Evolutionary conservation across 2,888 invertebrate genomes (phyloP), one percentile per base, ranked within the genome.

Genomic region (Germaria angustata): DNA sequence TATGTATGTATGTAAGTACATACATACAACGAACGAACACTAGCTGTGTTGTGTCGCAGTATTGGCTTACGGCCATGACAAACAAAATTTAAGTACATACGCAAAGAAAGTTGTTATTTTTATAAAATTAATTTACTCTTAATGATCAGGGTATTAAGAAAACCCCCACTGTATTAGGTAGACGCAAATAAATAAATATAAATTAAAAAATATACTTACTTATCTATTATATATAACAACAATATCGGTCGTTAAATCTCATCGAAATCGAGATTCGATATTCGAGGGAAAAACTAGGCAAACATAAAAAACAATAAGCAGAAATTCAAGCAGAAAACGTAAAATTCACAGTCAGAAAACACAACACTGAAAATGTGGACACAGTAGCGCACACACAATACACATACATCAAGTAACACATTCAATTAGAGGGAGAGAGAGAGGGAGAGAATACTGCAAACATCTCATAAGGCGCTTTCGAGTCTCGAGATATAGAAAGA

Each of bases 251-350:
- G 17, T 57, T 85, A 88, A 89, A 89, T 88, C 88, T 87, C 88
- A 88, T 89, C 89, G 89, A 89, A 89, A 88, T 88, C 89, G 89
- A 89, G 89, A 89, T 89, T 89, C 89, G 89, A 89, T 89, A 89
- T 89, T 89, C 89, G 89, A 89, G 89, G 89, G 89, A 89, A 89
- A 89, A 86, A 89, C 86, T 87, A 89, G 89, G 89, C 87, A 87
- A 89, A 84, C 89, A 89, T 88, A 84, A 86, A 86, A 51, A 68
- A 57, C 34, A 86, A 84, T 57, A 86, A 84, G 73, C 84, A 81
- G 59, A 65, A 81, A 73, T 68, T 80, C 39, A 76, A 85, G 76
- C 77, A 80, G 32, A 81, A 63, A 78, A 79, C 75, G 72, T 73
- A 44, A 65, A 78, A 46, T 36, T 66, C 51, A 59, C 32, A 36